Evolutionary conservation across 2,113 vertebrate genomes (phyloP).

Genomic region (Alectura lathami): DNA sequence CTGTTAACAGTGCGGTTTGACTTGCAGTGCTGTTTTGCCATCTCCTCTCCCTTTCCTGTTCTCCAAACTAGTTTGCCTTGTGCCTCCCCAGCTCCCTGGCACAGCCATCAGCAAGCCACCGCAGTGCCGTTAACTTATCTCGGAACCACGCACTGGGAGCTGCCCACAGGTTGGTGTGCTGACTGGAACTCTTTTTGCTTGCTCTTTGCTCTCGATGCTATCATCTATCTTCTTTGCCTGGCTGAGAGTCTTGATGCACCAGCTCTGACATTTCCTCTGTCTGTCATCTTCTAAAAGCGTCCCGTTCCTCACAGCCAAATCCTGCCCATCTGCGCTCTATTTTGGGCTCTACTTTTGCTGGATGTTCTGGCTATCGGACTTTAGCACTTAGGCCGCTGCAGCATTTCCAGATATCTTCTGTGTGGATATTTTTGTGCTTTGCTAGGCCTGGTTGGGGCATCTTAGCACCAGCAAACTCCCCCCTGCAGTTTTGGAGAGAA

Average conservation of each 20-base stretch:
- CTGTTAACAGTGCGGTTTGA: neutral
- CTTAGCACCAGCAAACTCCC: neutral
- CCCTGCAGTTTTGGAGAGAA: neutral
- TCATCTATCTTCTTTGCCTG: neutral
- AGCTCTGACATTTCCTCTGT: neutral
- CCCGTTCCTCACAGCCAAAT: neutral
- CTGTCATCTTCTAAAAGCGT: constrained; percentile 3
- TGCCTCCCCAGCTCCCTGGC: neutral
- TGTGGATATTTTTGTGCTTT: neutral
- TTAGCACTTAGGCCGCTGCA: neutral
- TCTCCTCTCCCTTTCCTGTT: neutral
- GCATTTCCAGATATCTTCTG: neutral
- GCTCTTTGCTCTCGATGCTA: neutral
- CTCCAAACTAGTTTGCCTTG: neutral
- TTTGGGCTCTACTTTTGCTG: constrained; percentile 18
- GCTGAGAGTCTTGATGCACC: neutral
- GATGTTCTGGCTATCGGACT: neutral
- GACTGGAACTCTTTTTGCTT: neutral
- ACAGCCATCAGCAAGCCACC: neutral
- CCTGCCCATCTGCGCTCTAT: constrained; percentile 25
- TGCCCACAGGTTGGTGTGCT: neutral
- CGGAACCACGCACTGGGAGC: neutral
- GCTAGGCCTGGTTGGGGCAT: neutral
- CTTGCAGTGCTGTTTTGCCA: neutral
- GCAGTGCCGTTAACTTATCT: neutral